phyloP scores from a whole-genome alignment of 2,888 invertebrate species.

The Sphaeridia pumilis region DNA sequence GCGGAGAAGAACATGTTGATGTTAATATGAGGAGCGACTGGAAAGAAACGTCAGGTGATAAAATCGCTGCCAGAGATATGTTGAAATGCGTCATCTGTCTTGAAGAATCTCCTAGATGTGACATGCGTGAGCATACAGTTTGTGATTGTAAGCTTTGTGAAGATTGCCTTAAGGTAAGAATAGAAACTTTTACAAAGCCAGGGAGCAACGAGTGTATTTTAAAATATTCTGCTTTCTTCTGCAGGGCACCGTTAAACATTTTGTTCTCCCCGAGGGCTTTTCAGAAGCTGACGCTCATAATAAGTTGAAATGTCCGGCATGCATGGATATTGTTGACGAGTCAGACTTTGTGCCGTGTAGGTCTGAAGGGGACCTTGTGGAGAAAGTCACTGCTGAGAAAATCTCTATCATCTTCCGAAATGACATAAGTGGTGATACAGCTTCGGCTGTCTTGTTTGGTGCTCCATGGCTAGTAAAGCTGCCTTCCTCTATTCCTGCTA shows the following conservation, averaged over 20 bases:
- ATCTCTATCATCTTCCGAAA: conserved; percentile 48
- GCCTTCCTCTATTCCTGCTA: conserved; percentile 45
- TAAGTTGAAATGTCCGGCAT: conserved; percentile 43
- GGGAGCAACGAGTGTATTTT: conserved; percentile 3
- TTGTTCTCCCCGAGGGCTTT: not conserved
- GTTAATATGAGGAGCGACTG: too few species aligned
- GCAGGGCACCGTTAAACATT: conserved; percentile 32
- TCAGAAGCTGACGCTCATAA: conserved; percentile 29
- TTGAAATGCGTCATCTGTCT: conserved; percentile 48
- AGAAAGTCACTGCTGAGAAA: conserved; percentile 11
- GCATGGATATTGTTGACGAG: conserved; percentile 41
- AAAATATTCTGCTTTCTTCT: not conserved
- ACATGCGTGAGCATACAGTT: conserved; percentile 47
- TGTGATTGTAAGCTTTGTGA: conserved; percentile 50
- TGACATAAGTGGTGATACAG: conserved; percentile 43
- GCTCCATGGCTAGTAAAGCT: conserved; percentile 48
- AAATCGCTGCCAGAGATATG: not conserved
- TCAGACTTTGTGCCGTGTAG: conserved; percentile 40
- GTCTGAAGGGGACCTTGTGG: too few species aligned
- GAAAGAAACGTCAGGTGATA: not conserved
- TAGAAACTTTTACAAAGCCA: not conserved
- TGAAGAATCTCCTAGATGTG: conserved; percentile 47
- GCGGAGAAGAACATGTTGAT: too few species aligned
- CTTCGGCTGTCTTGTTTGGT: conserved; percentile 41
- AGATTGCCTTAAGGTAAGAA: conserved; percentile 47